Evolutionary conservation across 2,888 invertebrate genomes (phyloP), one percentile per base, ranked within the genome.

Genomic region (Mechanitis messenoides): DNA sequence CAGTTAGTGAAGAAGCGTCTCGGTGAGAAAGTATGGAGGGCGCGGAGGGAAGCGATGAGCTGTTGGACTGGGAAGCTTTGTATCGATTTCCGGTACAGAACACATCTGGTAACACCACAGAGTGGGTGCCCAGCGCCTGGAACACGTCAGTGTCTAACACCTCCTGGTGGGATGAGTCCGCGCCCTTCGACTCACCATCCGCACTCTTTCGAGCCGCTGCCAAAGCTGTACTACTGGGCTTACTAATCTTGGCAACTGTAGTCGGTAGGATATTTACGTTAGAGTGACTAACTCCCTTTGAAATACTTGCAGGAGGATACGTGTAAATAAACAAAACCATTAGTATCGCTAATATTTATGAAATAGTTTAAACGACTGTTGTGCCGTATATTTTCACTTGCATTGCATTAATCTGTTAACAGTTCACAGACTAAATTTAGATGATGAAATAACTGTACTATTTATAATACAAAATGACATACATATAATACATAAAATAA

Each of bases 191-290:
- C 69, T 78, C 87, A 64, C 81, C 91, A 58, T 85, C 91, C 65
- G 90, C 91, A 64, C 87, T 94, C 72, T 83, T 93, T 65, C 91
- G 92, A 66, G 92, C 92, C 77, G 92, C 94, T 61, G 88, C 84
- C 70, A 93, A 92, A 70, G 92, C 92, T 42, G 80, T 92, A 59
- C 75, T 91, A 46, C 85, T 93, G 67, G 93, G 92, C 65, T 81
- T 92, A 71, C 91, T 93, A 66, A 92, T 93, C 70, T 80, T 93
- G 70, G 92, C 92, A 62, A 93, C 93, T 69, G 92, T 93, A 71
- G 91, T 93, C 74, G 92, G 93, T 93, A 78, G 89, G 72, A 71
- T 63, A 63, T 63, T 58, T 59, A n/a, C 55, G 46, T 45, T 54
- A 28, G 31, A 66, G 20, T 61, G 20, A 59, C 33, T 57, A 59